phyloP scores from a whole-genome alignment of 2,113 vertebrate genomes.

The Halcyon senegalensis region DNA sequence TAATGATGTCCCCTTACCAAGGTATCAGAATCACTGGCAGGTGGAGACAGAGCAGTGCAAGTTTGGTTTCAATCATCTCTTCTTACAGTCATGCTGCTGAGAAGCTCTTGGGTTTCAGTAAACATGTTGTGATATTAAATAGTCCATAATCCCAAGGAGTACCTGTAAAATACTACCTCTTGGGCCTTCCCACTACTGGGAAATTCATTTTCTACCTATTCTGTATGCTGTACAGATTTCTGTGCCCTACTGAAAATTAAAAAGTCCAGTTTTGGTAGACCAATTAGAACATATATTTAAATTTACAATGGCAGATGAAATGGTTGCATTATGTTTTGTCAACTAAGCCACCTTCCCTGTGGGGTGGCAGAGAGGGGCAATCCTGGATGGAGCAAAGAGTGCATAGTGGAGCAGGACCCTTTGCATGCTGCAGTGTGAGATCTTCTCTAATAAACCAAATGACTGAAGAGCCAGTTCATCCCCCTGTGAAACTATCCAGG shows the following conservation, averaged over 20 bases:
- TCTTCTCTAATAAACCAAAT: background rate
- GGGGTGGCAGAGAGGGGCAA: background rate
- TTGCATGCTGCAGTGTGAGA: background rate
- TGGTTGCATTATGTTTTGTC: background rate
- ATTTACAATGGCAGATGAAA: background rate
- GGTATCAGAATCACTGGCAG: background rate
- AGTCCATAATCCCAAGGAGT: background rate
- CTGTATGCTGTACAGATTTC: background rate
- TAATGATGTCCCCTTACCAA: background rate
- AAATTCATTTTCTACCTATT: background rate
- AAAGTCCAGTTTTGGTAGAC: background rate
- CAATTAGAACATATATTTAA: background rate
- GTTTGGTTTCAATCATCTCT: background rate
- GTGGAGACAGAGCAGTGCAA: background rate
- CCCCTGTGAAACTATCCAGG: background rate
- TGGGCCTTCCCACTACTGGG: background rate
- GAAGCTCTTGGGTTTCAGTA: background rate
- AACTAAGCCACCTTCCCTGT: background rate
- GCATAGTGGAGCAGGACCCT: background rate
- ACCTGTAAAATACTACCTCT: background rate
- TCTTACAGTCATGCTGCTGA: background rate
- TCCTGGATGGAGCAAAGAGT: background rate
- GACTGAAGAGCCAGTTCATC: background rate
- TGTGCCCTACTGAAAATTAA: background rate
- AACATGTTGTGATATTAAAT: background rate